Percentiles rank a stretch among this genome's conserved stretches.
phyloP scores from a whole-genome alignment of 2,113 vertebrate species.

The Plectropomus leopardus region DNA sequence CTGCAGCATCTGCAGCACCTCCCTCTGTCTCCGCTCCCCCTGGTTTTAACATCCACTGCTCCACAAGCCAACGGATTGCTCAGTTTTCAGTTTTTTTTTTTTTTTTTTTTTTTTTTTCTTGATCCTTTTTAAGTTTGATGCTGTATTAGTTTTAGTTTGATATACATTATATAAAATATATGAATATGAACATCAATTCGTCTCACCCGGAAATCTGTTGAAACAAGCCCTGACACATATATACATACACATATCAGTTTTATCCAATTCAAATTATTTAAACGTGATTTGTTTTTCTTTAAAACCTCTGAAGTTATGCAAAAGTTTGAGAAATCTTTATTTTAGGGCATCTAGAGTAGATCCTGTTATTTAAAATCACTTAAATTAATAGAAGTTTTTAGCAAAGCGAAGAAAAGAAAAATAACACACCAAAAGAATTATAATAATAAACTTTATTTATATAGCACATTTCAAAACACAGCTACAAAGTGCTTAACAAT shows the following conservation, averaged over 20 bases:
- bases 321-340: background rate
- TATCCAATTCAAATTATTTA: background rate
- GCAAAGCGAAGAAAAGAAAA: no score
- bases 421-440: no score
- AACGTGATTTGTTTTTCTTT: background rate
- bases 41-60: slow-evolving; percentile 72
- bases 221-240: slow-evolving; percentile 21
- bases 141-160: slow-evolving; percentile 89
- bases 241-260: background rate
- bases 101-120: slow-evolving; percentile 51
- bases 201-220: slow-evolving; percentile 77
- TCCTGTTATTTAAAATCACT: background rate
- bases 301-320: background rate
- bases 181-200: slow-evolving; percentile 82
- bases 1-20: slow-evolving; percentile 37
- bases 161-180: slow-evolving; percentile 88
- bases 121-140: slow-evolving; percentile 85
- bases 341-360: background rate
- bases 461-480: no score
- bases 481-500: no score
- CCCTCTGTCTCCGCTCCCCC: slow-evolving; percentile 12
- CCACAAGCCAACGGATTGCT: slow-evolving; percentile 62
- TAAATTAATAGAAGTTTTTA: background rate
- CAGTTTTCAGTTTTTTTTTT: slow-evolving; percentile 58
- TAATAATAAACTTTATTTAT: no score